Base-by-base conservation (phyloP, 2,888 invertebrate species). In the Caenorhabditis japonica region DNA sequence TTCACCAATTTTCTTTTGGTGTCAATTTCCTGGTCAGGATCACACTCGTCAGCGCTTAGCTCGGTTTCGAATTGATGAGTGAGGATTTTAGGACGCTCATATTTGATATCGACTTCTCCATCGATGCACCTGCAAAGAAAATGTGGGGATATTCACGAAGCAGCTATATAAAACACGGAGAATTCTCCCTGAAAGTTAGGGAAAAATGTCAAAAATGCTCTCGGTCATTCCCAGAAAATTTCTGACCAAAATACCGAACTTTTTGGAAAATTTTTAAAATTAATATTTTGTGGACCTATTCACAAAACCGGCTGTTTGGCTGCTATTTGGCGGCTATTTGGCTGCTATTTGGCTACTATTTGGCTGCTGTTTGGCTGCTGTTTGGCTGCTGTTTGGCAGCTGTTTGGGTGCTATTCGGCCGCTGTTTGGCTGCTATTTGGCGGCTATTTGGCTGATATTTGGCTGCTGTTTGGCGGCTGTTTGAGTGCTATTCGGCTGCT, bases 201-300 rank as follows among this genome's bases (percentile, higher is more conserved):
- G 30, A 30, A 30, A 30, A 30, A 30, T 30, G 5, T 30, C 5
- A 30, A 30, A n/a, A n/a, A n/a, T n/a, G n/a, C 10, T 30, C 10
- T 10, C 30, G 7, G 30, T 10, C 30, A 33, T 21, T 33, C 10
- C 1, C 5, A 25, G 13, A 2, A 17, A 13, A 10, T 10, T 17
- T 43, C n/a, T n/a, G n/a, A 21, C 13, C 10, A 41, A 19, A 7
- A 15, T 8, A 17, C 3, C 3, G 5, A 8, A 15, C 17, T 41
- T 41, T 41, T 41, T 8, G 2, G 7, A 41, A 4, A 41, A 7
- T 21, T 47, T 23, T 55, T 1, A 30, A 15, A 15, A 4, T 30
- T 8, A 43, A 49, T 39, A 12, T 59, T 66, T 66, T 70, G 21
- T 70, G 43, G 3, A 75, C 39, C 27, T 75, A 70, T 7, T 62